Evolutionary conservation across 1,140 invertebrate species (phyloP), one percentile per base, ranked within the genome.

Genomic region (Nylanderia fulva): DNA sequence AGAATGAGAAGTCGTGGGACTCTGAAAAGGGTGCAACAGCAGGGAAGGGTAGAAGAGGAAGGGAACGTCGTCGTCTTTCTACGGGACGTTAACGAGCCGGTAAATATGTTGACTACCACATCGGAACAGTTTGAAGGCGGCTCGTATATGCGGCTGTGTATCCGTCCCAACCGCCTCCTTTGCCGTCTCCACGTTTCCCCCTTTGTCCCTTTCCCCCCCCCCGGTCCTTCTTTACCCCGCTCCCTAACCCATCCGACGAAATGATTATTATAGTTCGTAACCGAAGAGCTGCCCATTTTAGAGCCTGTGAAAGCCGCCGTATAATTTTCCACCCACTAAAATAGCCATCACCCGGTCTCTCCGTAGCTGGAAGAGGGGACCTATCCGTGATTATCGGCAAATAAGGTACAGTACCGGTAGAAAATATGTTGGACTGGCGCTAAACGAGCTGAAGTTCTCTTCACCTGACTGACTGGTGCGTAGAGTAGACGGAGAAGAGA

Each of bases 301-400:
- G 93, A 94, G 92, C 92, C 94, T 94, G 93, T 93, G 85, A 92
- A 94, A 93, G 94, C 94, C 94, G 94, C 94, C 92, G 90, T 95
- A 94, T 95, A 95, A 95, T 95, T 95, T 94, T 94, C 94, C 94
- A 95, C 94, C 94, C 93, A 94, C 94, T 95, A 95, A 95, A 95
- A 94, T 94, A 94, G 93, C 94, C 94, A 94, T 94, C 91, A 92
- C 90, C 90, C 91, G 91, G 91, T 93, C 91, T 92, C 91, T 85
- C 88, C 88, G 74, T 18, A 36, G 18, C 9, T 39, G n/a, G n/a
- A 45, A 7, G 29, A 42, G 42, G 45, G 89, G 91, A 90, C 92
- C 92, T 91, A 94, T 94, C 91, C 89, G 90, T 93, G 92, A 95
- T 95, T 94, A 94, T 94, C 92, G 92, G 93, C 92, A 95, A 95